Conservation (phyloP, 2,113 vertebrate species). For the Mastomys natalensis region DNA sequence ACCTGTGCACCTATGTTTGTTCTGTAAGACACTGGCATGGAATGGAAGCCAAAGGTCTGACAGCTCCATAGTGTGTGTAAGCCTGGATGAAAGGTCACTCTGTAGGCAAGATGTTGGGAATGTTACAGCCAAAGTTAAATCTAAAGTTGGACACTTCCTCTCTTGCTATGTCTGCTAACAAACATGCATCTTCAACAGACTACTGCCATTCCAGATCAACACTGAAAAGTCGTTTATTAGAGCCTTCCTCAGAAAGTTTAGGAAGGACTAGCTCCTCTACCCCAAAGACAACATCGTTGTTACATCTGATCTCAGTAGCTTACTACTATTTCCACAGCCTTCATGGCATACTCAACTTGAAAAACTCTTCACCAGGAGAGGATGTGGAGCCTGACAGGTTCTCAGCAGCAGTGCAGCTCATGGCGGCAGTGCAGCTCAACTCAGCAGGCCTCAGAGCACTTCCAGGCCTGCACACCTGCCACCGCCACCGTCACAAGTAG, state of each 20-base stretch:
- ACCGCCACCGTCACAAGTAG: neutral
- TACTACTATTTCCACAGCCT: neutral
- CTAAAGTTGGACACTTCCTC: neutral
- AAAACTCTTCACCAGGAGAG: neutral
- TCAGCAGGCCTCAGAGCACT: neutral
- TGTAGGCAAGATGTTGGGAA: too few species aligned
- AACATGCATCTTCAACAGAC: neutral
- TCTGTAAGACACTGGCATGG: neutral
- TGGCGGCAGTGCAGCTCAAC: too few species aligned
- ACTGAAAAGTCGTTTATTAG: neutral
- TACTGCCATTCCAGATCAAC: neutral
- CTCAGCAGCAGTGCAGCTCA: neutral
- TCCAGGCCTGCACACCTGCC: neutral
- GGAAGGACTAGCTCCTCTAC: neutral
- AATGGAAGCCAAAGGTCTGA: neutral
- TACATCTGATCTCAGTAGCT: neutral
- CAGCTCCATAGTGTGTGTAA: neutral
- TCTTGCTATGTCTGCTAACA: neutral
- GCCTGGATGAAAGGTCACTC: neutral
- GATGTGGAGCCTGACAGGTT: too few species aligned
- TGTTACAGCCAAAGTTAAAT: neutral
- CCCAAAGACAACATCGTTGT: neutral
- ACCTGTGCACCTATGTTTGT: too few species aligned
- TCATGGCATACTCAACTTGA: neutral
- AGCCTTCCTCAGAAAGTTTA: neutral